Percentiles rank a stretch among this genome's conserved stretches.
These are phyloP conservation scores for Emydura subglobosa DNA, from an alignment of 2,113 vertebrate genomes.

Conservation along the genomic window DNA sequence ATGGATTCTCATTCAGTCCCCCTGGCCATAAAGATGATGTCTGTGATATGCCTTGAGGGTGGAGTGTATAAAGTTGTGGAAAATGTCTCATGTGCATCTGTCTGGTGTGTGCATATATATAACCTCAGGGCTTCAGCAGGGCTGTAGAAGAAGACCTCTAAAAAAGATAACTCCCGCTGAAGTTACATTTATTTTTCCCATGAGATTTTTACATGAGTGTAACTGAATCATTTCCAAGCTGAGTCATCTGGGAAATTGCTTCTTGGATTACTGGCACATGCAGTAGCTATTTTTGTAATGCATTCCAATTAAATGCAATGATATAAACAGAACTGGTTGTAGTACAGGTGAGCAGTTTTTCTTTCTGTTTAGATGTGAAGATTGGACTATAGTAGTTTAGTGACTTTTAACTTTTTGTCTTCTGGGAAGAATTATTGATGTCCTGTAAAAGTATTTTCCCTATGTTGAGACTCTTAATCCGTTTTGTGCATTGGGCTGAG, in stretches of 20 bases:
- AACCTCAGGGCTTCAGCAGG: neutral
- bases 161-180: rapidly evolving
- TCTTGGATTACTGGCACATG: neutral
- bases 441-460: neutral
- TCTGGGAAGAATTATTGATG: neutral
- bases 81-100: neutral
- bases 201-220: neutral
- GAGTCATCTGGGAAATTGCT: neutral
- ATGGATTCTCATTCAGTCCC: neutral
- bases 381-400: neutral
- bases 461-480: neutral
- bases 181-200: neutral
- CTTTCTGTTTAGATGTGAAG: neutral
- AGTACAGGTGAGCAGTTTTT: neutral
- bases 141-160: neutral
- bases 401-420: neutral
- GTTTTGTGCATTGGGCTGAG: neutral
- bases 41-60: neutral
- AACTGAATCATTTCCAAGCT: neutral
- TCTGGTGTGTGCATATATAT: neutral
- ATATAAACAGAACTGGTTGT: neutral
- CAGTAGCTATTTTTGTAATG: neutral
- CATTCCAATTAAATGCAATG: neutral
- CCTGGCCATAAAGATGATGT: neutral
- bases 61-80: neutral